A percentile compares a stretch with the other conserved stretches of the same genome.
phyloP scores from a whole-genome alignment of 1,140 invertebrate species.

The Bombyx mori region DNA sequence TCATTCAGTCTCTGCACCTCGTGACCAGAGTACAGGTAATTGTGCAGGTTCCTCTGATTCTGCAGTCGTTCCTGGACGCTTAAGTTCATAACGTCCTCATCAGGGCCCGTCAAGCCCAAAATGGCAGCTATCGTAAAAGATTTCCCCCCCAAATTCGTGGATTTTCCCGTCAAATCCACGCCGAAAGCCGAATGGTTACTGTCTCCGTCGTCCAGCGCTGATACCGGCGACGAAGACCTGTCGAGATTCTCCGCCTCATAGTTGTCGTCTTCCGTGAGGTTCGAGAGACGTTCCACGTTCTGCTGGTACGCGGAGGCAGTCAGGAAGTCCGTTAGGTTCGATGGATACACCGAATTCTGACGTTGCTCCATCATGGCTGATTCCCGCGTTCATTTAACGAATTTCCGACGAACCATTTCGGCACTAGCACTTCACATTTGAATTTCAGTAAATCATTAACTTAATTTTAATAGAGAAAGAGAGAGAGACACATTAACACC shows the following conservation, averaged over 20 bases:
- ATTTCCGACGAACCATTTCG: no score
- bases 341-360: conserved; percentile 33
- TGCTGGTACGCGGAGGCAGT: conserved; percentile 47
- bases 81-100: conserved; percentile 58
- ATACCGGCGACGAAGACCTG: conserved; percentile 29
- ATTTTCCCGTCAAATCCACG: conserved; percentile 54
- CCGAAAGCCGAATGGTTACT: conserved; percentile 46
- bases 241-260: conserved; percentile 26
- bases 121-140: conserved; percentile 63
- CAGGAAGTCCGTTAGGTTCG: conserved; percentile 43
- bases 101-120: conserved; percentile 45
- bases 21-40: conserved; percentile 50
- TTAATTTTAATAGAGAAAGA: conserved; percentile 19
- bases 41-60: conserved; percentile 52
- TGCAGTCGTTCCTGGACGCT: conserved; percentile 54
- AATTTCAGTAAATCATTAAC: conserved; percentile 19
- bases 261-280: conserved; percentile 25
- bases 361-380: conserved; percentile 43
- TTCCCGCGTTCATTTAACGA: background rate
- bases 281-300: conserved; percentile 27
- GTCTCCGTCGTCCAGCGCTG: conserved; percentile 46
- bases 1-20: conserved; percentile 52
- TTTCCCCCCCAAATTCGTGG: conserved; percentile 51
- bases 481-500: conserved; percentile 14
- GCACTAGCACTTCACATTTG: background rate